Evolutionary conservation across 2,797 vertebrate genomes (phyloP).

Genomic region (Sebastes variabilis): DNA sequence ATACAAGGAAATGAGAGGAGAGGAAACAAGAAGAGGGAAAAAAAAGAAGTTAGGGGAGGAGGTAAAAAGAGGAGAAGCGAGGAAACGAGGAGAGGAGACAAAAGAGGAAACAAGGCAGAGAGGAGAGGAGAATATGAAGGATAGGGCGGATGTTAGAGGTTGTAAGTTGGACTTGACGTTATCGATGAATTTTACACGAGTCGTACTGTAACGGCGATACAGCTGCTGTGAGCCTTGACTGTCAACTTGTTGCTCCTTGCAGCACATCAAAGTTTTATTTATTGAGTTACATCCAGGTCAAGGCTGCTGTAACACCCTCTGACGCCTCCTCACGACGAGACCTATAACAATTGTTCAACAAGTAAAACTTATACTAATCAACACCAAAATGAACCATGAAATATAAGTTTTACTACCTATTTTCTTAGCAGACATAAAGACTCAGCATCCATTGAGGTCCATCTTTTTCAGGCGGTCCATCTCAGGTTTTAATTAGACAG

Average conservation of each 20-base stretch:
- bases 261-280: constrained; percentile 35
- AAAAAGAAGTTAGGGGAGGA: neutral
- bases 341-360: neutral
- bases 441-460: neutral
- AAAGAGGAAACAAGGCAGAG: neutral
- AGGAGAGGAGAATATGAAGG: neutral
- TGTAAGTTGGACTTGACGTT: constrained; percentile 5
- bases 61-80: neutral
- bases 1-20: neutral
- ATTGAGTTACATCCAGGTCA: constrained; percentile 27
- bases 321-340: neutral
- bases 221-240: neutral
- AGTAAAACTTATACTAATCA: neutral
- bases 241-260: constrained; percentile 20
- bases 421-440: no score
- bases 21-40: neutral
- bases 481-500: neutral
- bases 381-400: neutral
- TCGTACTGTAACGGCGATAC: neutral
- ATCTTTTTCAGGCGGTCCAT: neutral
- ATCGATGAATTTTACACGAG: constrained; percentile 28
- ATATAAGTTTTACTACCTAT: neutral
- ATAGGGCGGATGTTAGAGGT: neutral
- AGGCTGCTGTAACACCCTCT: constrained; percentile 14
- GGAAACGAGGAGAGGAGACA: neutral